Base-by-base conservation (phyloP, 1,140 invertebrate species). In the Ceratina australensis region DNA sequence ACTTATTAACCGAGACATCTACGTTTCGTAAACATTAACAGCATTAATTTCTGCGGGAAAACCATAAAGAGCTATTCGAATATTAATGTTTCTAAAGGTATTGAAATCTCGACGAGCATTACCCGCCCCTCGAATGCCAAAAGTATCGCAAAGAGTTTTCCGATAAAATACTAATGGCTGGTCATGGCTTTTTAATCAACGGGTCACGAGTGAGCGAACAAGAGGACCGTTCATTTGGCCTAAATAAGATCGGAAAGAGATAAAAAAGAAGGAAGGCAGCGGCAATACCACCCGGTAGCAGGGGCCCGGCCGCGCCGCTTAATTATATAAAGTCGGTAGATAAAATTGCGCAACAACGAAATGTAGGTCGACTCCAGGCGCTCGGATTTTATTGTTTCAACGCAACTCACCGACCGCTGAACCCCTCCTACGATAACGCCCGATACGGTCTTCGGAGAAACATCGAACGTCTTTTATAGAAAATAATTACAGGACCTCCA, bases 281-380 rank as follows among this genome's bases (percentile, higher is more conserved):
- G 20, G 42, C 8, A 28, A 61, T 60, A 18, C 24, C 15, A 42
- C 20, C 20, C 33, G 2, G 33, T 42, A 42, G 33, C 33, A 33
- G 33, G 7, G 26, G 1, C 1, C 16, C n/a, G 7, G 20, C 20
- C 24, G 47, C 60, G 4, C 3, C 13, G 49, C 20, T 65, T 73
- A 73, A 73, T 73, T 73, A 63, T 75, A 66, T 57, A 47, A 73
- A 49, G 61, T 74, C 63, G 47, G 20, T 20, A 15, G 52, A 74
- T 28, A 67, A 74, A 74, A 74, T 57, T 57, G 52, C 50, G 24
- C 64, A 57, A 66, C 28, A 74, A 59, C 18, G 3, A 67, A 59
- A 75, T 67, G 63, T 67, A 67, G 52, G 52, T 67, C 33, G 52
- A 47, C 33, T 20, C 13, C 16, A 20, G 24, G 20, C n/a, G 22